A percentile compares a stretch with the other conserved stretches of the same genome.
Conservation (phyloP, 2,888 invertebrate species). For the Cerastis rubricosa region DNA sequence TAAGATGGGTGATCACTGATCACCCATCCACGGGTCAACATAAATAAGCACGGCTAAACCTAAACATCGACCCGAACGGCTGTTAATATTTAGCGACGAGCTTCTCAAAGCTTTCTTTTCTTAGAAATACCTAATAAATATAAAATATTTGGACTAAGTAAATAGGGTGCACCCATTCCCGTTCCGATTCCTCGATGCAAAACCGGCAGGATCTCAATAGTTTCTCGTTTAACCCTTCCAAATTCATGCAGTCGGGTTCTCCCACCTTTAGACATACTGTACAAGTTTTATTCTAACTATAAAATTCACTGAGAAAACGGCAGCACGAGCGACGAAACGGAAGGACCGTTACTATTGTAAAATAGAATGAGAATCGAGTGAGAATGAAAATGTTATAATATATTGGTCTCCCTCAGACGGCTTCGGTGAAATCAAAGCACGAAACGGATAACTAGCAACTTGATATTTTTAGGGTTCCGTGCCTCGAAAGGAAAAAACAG, state of each 20-base stretch:
- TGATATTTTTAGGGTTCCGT: no score
- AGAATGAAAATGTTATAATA: not conserved
- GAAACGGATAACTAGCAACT: no score
- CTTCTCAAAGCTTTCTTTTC: no score
- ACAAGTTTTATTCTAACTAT: conserved; percentile 71
- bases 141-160: not conserved
- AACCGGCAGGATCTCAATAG: not conserved
- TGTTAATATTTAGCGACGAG: no score
- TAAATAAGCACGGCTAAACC: no score
- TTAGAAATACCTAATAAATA: not conserved
- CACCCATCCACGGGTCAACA: no score
- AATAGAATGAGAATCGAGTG: not conserved
- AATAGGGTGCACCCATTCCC: not conserved
- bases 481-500: no score
- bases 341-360: conserved; percentile 52
- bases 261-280: conserved; percentile 38
- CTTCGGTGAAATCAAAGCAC: no score
- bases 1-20: no score
- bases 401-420: no score
- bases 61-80: no score
- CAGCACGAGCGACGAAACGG: conserved; percentile 48
- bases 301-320: conserved; percentile 71
- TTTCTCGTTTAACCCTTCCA: not conserved
- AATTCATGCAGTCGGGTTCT: not conserved
- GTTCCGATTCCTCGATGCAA: not conserved